phyloP scores from a whole-genome alignment of 1,140 invertebrate species.

The Zaprionus lachaisei region DNA sequence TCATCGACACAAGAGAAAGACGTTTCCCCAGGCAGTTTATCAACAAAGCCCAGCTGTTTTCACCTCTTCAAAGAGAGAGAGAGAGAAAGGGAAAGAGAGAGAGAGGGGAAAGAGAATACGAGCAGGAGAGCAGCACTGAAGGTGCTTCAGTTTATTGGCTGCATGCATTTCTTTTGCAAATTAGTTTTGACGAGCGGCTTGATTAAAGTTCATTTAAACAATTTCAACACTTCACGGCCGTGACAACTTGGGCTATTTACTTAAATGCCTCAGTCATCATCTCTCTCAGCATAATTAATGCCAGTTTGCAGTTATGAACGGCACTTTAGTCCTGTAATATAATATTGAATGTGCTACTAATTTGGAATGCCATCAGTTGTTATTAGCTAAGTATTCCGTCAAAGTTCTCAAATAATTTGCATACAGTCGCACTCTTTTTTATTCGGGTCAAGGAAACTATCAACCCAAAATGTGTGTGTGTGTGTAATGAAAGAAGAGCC shows the following conservation, averaged over 20 bases:
- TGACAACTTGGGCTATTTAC: slow-evolving; percentile 16
- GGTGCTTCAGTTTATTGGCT: slow-evolving; percentile 54
- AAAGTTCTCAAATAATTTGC: slow-evolving; percentile 48
- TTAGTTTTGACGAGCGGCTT: slow-evolving; percentile 48
- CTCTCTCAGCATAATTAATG: slow-evolving; percentile 58
- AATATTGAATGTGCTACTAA: not conserved
- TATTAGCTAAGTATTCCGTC: slow-evolving; percentile 36
- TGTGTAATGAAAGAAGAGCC: not conserved
- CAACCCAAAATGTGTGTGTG: slow-evolving; percentile 37
- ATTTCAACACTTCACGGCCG: slow-evolving; percentile 60
- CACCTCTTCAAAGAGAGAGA: not conserved
- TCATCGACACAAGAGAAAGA: slow-evolving; percentile 59
- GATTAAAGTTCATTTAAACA: slow-evolving; percentile 68
- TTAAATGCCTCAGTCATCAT: slow-evolving; percentile 15
- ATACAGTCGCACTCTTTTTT: slow-evolving; percentile 41
- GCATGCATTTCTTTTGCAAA: slow-evolving; percentile 48
- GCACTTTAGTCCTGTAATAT: slow-evolving; percentile 1
- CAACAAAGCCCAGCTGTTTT: slow-evolving; percentile 69
- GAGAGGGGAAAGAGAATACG: not conserved
- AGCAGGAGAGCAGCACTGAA: not conserved
- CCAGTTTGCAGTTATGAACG: slow-evolving; percentile 39
- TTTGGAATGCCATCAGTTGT: slow-evolving; percentile 5
- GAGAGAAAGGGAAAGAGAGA: not conserved
- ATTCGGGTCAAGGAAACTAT: slow-evolving; percentile 79
- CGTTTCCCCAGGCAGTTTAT: slow-evolving; percentile 59